Base-by-base conservation (phyloP, 2,113 vertebrate species). In the Pandion haliaetus region DNA sequence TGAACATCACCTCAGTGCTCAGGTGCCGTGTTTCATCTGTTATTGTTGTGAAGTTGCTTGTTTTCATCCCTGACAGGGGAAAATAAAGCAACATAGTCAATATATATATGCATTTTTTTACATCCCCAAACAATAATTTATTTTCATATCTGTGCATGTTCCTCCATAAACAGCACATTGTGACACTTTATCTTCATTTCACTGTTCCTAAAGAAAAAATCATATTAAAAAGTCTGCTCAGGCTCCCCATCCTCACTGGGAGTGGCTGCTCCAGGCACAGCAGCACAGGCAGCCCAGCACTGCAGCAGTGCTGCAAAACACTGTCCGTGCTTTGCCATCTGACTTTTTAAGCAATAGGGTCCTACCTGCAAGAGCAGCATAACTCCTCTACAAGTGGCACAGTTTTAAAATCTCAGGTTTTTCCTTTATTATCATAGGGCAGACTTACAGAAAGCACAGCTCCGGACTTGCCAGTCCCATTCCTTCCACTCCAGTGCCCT, bases 1-100 rank as follows among this genome's bases (percentile, higher is more conserved):
- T 62, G 72, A 86, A 47, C 18, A 81, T 42, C 76, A 83, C 16
- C 42, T 81, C 49, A 34, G 61, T 71, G 40, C 15, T 96, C 38
- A 86, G 55, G 18, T 57, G 29, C 18, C 54, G 16, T n/a, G 58
- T 62, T 91, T 95, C 38, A 14, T 79, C 44, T 76, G 44, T 61
- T 86, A 40, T 28, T 77, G 42, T 78, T 88, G 47, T 61, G 67
- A 88, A 88, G 34, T 71, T 84, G 18, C 74, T 90, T 38, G 47
- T 74, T 83, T 82, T 62, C 57, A 42, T 45, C 29, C 31, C 44
- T 87, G 88, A 44, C 11, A 34, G 49, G 47, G 29, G 55, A 71
- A 92, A 93, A 96, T 63, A 82, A 63, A 82, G 17, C 57, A 91
- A 67, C 5, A 15, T 11, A 85, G 8, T 86, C 69, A 66, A 61